Base-by-base conservation (phyloP, 2,888 invertebrate species). In the Pycnomerus fuliginosus region DNA sequence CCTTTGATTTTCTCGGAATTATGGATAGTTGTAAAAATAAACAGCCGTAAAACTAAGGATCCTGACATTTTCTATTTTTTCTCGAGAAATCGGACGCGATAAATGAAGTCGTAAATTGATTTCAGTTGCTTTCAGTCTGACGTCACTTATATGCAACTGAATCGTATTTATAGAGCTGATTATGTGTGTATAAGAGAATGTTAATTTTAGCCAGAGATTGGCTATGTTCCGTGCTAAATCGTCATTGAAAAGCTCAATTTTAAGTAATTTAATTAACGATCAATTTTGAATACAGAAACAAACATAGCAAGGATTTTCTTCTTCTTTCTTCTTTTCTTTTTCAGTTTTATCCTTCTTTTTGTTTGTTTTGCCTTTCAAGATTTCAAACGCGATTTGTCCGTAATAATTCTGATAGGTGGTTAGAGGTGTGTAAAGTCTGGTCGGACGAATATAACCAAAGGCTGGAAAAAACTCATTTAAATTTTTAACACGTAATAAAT, bases 101-200 rank as follows among this genome's bases (percentile, higher is more conserved):
- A n/a, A n/a, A n/a, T n/a, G n/a, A n/a, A n/a, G n/a, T n/a, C n/a
- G n/a, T n/a, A n/a, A n/a, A n/a, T n/a, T n/a, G n/a, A n/a, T n/a
- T n/a, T n/a, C n/a, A n/a, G n/a, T n/a, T n/a, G n/a, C n/a, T n/a
- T n/a, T n/a, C n/a, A n/a, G n/a, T n/a, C n/a, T n/a, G n/a, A n/a
- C n/a, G n/a, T n/a, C n/a, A n/a, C n/a, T n/a, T n/a, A n/a, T n/a
- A 53, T 58, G 58, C 58, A 58, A 56, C 52, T 53, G 47, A 48
- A 53, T 52, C 47, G 54, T 58, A 58, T 58, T 58, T 54, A 56
- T 58, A 55, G 53, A 46, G 27, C 46, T 53, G 46, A 58, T n/a
- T 53, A 53, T 55, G 53, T 54, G 53, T 45, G 33, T 57, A 53
- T 48, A 53, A 52, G 55, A 55, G 54, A 50, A 52, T 50, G 41